Evolutionary conservation across 2,888 invertebrate genomes (phyloP).

Genomic region (Xylota segnis): DNA sequence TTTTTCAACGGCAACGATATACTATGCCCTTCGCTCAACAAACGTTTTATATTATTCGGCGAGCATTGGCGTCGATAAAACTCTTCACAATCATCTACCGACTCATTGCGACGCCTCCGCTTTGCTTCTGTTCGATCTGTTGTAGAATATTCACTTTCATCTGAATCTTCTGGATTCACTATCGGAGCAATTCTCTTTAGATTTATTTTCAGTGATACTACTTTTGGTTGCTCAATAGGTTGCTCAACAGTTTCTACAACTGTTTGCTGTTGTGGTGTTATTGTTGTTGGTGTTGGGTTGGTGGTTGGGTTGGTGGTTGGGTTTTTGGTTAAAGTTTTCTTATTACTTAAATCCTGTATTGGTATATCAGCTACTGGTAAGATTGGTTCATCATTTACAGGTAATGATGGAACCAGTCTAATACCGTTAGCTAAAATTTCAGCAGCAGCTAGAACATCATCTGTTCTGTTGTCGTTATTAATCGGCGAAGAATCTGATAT

Average conservation of each 20-base stretch:
- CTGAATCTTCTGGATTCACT: conserved; percentile 41
- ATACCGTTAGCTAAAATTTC: conserved; percentile 62
- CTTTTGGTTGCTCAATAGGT: background rate
- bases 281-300: too few species aligned
- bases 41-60: conserved; percentile 43
- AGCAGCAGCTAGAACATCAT: conserved; percentile 60
- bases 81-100: conserved; percentile 56
- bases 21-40: conserved; percentile 37
- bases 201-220: background rate
- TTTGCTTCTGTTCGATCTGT: conserved; percentile 15
- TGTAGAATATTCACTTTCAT: conserved; percentile 30
- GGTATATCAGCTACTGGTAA: conserved; percentile 5
- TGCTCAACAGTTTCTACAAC: background rate
- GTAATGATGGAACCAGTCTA: conserved; percentile 6
- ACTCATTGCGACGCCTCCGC: conserved; percentile 30
- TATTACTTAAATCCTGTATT: background rate
- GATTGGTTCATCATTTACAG: background rate
- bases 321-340: background rate
- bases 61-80: conserved; percentile 37
- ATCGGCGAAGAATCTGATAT: conserved; percentile 27
- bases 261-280: too few species aligned
- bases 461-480: conserved; percentile 45
- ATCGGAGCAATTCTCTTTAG: background rate
- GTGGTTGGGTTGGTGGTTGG: background rate
- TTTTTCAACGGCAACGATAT: conserved; percentile 62